phyloP scores from a whole-genome alignment of 2,113 vertebrate species.

The Boulengeromyrus knoepffleri region DNA sequence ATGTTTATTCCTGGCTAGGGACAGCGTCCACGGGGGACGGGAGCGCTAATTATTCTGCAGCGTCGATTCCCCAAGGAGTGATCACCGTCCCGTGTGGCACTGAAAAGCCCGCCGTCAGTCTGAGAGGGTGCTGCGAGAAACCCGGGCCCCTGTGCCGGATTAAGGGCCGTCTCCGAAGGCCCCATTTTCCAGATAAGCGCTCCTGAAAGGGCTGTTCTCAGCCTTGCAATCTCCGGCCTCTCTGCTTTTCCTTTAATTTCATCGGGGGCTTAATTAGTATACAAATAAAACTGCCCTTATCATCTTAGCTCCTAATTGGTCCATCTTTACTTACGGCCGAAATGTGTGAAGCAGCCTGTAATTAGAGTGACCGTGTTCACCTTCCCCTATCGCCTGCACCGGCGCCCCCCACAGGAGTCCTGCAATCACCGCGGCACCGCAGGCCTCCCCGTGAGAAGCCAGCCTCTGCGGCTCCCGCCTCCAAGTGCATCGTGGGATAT shows the following conservation, averaged over 20 bases:
- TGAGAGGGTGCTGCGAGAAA: constrained; percentile 53
- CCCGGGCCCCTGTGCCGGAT: constrained; percentile 76
- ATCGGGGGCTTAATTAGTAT: constrained; percentile 99
- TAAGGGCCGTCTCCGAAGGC: constrained; percentile 97
- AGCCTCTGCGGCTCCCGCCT: constrained; percentile 78
- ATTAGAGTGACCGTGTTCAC: constrained; percentile 99
- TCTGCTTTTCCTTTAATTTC: constrained; percentile 96
- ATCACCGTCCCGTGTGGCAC: background rate
- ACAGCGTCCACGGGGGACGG: constrained; percentile 3
- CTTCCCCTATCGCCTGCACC: constrained; percentile 84
- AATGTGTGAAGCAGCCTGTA: constrained; percentile 90
- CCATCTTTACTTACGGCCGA: constrained; percentile 95
- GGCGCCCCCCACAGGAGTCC: constrained; percentile 80
- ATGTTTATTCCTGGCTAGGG: background rate
- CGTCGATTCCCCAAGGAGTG: background rate
- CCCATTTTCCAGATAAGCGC: constrained; percentile 95
- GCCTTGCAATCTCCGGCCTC: constrained; percentile 91
- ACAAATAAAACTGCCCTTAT: constrained; percentile 99
- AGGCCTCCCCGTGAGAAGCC: constrained; percentile 73
- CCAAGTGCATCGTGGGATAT: constrained; percentile 78
- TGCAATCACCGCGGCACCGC: constrained; percentile 82
- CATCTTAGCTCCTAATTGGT: constrained; percentile 98
- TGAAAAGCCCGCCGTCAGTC: background rate
- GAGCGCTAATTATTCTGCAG: constrained; percentile 52
- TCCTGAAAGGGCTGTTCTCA: constrained; percentile 97